Conservation (phyloP, 2,797 vertebrate genomes). For the Lagorchestes hirsutus region DNA sequence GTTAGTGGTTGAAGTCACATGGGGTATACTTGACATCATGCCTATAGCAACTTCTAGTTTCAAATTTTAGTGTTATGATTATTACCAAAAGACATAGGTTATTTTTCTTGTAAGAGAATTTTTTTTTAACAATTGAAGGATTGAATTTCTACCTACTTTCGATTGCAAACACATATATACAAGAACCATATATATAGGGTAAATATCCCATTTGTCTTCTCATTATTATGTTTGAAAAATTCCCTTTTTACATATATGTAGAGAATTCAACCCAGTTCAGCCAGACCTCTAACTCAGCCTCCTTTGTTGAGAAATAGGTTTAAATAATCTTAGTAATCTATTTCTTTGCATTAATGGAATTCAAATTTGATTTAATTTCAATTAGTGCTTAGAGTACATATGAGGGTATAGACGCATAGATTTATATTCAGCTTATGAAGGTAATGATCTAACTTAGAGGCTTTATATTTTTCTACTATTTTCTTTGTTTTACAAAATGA, state of each 20-base stretch:
- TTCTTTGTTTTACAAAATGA: constrained; percentile 19
- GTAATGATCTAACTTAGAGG: constrained; percentile 49
- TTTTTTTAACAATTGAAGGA: not conserved
- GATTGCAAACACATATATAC: not conserved
- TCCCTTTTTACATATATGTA: constrained; percentile 41
- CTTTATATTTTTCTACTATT: constrained; percentile 46
- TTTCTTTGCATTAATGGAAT: constrained; percentile 42
- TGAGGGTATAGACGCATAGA: not conserved
- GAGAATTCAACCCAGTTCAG: constrained; percentile 59
- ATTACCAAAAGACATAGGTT: not conserved
- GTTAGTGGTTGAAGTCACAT: not conserved
- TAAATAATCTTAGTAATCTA: constrained; percentile 66
- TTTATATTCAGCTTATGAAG: constrained; percentile 44
- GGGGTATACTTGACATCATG: not conserved
- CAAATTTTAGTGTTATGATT: not conserved
- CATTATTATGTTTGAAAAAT: not conserved
- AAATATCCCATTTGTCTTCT: not conserved
- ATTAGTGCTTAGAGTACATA: not conserved
- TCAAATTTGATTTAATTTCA: constrained; percentile 50
- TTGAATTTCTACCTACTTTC: not conserved
- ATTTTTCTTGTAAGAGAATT: not conserved
- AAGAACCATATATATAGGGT: not conserved
- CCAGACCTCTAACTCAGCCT: constrained; percentile 47
- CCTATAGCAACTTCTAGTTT: not conserved
- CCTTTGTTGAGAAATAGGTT: constrained; percentile 48